phyloP scores from a whole-genome alignment of 2,888 invertebrate genomes.

The Cynaeus angustus region DNA sequence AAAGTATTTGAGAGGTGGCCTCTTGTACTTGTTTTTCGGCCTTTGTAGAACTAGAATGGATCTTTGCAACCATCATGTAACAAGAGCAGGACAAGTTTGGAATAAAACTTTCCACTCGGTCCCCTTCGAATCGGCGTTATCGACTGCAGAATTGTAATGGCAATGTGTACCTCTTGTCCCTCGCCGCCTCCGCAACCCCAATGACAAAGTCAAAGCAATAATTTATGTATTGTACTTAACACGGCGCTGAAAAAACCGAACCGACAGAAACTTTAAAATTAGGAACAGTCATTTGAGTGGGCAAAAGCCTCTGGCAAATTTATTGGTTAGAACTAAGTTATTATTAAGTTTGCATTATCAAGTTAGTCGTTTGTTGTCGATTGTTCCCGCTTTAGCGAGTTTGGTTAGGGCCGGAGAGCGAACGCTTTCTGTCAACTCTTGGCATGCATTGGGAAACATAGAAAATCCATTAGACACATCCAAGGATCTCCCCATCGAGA shows the following conservation, averaged over 20 bases:
- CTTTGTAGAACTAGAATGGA: constrained; percentile 23
- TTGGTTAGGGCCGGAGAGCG: constrained; percentile 57
- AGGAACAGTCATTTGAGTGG: constrained; percentile 56
- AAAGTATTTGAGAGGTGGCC: neutral
- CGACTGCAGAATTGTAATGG: constrained; percentile 43
- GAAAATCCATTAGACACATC: constrained; percentile 71
- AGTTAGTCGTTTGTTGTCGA: constrained; percentile 67
- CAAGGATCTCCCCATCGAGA: constrained; percentile 60
- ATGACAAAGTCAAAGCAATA: constrained; percentile 50
- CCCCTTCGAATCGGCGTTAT: constrained; percentile 39
- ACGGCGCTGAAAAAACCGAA: constrained; percentile 41
- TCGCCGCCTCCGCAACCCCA: constrained; percentile 22
- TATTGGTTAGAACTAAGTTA: constrained; percentile 62
- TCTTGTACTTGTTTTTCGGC: constrained; percentile 5
- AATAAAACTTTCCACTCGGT: constrained; percentile 47
- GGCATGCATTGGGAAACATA: constrained; percentile 68
- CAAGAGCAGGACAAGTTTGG: constrained; percentile 41
- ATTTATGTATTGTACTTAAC: constrained; percentile 50
- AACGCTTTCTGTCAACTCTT: constrained; percentile 64
- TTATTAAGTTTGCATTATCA: constrained; percentile 69
- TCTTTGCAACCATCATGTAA: constrained; percentile 22
- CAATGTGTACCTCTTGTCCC: constrained; percentile 35
- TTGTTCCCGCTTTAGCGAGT: constrained; percentile 62
- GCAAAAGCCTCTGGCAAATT: constrained; percentile 57
- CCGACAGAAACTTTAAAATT: constrained; percentile 57